phyloP scores from a whole-genome alignment of 2,113 vertebrate species.

The Vulpes ferrilata region DNA sequence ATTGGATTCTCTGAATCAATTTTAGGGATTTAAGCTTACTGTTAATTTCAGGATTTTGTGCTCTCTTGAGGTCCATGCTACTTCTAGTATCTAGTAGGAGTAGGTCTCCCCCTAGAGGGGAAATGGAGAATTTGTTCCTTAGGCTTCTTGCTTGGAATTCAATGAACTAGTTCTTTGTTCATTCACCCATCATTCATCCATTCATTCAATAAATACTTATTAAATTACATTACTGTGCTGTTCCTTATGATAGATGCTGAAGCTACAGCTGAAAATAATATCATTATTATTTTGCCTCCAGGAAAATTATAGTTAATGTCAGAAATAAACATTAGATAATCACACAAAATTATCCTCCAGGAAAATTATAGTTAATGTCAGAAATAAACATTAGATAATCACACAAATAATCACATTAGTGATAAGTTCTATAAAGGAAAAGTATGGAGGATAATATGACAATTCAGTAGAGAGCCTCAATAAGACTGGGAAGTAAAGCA shows the following conservation, averaged over 20 bases:
- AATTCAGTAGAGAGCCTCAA: neutral
- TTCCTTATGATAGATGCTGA: neutral
- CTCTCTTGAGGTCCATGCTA: neutral
- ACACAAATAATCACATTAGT: neutral
- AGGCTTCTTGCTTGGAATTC: constrained; percentile 6
- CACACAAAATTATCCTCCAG: neutral
- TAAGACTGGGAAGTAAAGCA: neutral
- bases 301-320: constrained; percentile 23
- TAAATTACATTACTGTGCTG: neutral
- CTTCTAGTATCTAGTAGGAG: constrained; percentile 43
- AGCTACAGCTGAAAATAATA: neutral
- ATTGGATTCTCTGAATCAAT: neutral
- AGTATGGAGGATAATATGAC: neutral
- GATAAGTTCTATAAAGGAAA: neutral
- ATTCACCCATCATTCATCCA: neutral
- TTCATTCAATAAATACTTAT: neutral
- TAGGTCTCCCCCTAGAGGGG: constrained; percentile 63
- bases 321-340: constrained; percentile 5
- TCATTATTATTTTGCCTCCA: neutral
- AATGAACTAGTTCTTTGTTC: neutral
- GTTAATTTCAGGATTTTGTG: neutral
- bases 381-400: neutral
- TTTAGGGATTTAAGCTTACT: neutral
- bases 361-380: constrained; percentile 31
- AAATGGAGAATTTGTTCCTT: constrained; percentile 35